Conservation (phyloP, 30 jellyfish, hydroid and myxozoan species). For the Nemopilema nomurai region DNA sequence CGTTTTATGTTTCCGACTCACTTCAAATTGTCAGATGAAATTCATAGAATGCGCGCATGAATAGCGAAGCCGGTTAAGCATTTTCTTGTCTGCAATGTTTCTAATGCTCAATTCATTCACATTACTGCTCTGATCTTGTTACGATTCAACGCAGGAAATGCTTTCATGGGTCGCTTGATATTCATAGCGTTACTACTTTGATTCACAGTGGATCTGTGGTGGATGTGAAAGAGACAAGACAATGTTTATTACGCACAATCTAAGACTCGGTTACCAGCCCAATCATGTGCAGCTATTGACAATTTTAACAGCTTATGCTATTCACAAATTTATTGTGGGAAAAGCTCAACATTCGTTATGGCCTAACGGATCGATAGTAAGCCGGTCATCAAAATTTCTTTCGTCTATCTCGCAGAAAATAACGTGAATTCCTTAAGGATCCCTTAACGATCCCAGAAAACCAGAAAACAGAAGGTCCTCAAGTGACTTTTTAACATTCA, state of each 20-base stretch:
- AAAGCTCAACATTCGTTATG: too few species aligned
- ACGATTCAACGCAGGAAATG: conserved; percentile 27
- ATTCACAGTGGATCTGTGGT: neutral
- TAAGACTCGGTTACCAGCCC: too few species aligned
- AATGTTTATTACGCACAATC: neutral
- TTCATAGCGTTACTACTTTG: neutral
- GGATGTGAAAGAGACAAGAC: neutral
- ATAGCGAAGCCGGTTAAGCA: conserved; percentile 1
- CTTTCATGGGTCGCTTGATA: neutral
- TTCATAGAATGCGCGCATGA: neutral
- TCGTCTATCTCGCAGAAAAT: too few species aligned
- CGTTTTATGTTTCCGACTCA: conserved; percentile 8
- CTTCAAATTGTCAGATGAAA: conserved; percentile 1
- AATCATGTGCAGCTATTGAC: too few species aligned
- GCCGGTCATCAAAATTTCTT: too few species aligned
- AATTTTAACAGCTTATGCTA: too few species aligned
- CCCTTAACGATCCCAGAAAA: too few species aligned
- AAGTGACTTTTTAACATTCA: too few species aligned
- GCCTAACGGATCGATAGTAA: too few species aligned
- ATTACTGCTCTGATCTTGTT: conserved; percentile 10
- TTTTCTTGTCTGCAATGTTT: neutral
- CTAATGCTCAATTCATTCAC: neutral
- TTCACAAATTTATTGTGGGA: too few species aligned
- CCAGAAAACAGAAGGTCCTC: too few species aligned
- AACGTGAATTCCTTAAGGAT: too few species aligned